phyloP scores from a whole-genome alignment of 2,113 vertebrate species.

The Hemichromis elongatus region DNA sequence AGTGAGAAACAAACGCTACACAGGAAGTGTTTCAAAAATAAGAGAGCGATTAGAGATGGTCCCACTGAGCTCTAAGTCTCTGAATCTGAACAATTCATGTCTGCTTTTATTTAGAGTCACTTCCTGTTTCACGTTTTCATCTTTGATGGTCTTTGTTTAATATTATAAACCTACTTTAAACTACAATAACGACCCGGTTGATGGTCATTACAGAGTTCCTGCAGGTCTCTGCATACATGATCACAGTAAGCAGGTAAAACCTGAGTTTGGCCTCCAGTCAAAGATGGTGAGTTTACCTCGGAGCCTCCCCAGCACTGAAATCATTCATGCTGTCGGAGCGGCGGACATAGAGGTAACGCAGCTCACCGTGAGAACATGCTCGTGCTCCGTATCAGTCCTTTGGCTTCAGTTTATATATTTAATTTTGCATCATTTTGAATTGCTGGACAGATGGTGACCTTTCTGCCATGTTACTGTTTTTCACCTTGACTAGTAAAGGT shows the following conservation, averaged over 20 bases:
- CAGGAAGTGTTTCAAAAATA: no score
- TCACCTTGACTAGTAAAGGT: neutral
- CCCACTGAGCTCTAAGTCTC: accelerated
- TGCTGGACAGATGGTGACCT: neutral
- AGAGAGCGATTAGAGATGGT: no score
- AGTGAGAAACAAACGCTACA: no score
- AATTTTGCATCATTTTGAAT: neutral
- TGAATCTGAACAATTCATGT: neutral
- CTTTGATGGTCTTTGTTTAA: neutral
- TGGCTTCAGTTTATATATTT: neutral
- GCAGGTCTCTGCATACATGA: accelerated
- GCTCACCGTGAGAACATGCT: neutral
- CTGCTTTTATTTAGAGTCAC: neutral
- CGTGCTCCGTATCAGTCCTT: neutral
- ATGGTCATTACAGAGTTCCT: neutral
- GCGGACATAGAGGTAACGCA: no score
- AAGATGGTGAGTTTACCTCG: neutral
- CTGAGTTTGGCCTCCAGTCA: no score
- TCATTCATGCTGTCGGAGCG: neutral
- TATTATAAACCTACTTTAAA: accelerated
- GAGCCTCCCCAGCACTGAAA: neutral
- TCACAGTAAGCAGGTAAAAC: neutral
- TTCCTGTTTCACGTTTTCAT: neutral
- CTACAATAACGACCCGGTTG: neutral
- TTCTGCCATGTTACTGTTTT: neutral